A percentile compares a stretch with the other conserved stretches of the same genome.
Conservation (phyloP, 1,140 invertebrate genomes). For the Sitodiplosis mosellana region DNA sequence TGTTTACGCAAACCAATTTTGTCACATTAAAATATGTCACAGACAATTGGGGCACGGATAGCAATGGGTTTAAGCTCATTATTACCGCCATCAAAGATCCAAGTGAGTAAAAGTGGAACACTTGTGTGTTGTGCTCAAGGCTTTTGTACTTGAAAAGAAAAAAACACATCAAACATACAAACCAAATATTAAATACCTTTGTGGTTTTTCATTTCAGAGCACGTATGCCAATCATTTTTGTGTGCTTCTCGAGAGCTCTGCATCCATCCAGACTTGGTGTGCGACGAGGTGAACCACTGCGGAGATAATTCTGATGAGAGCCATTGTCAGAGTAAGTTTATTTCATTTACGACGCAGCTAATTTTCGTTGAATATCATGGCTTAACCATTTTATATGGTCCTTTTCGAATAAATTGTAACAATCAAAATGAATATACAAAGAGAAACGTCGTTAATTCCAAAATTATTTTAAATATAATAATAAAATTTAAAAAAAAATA, state of each 20-base stretch:
- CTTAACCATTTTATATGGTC: too few relatives aligned
- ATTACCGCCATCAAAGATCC: constrained; percentile 87
- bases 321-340: neutral
- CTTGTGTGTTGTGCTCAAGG: neutral
- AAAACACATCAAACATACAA: too few relatives aligned
- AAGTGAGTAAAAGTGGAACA: constrained; percentile 42
- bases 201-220: constrained; percentile 38
- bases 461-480: too few relatives aligned
- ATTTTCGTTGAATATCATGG: too few relatives aligned
- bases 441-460: too few relatives aligned
- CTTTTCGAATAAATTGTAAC: too few relatives aligned
- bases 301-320: constrained; percentile 76
- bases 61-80: constrained; percentile 79
- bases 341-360: too few relatives aligned
- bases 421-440: too few relatives aligned
- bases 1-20: constrained; percentile 81
- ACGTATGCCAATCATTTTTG: constrained; percentile 70
- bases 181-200: too few relatives aligned
- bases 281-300: constrained; percentile 81
- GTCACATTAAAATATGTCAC: constrained; percentile 87
- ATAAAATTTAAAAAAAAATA: too few relatives aligned
- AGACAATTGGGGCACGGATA: constrained; percentile 75
- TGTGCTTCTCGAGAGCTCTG: constrained; percentile 74
- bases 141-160: too few relatives aligned
- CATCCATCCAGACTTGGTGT: constrained; percentile 71